Conservation (phyloP, 2,888 invertebrate species). For the Drosophila limbata region DNA sequence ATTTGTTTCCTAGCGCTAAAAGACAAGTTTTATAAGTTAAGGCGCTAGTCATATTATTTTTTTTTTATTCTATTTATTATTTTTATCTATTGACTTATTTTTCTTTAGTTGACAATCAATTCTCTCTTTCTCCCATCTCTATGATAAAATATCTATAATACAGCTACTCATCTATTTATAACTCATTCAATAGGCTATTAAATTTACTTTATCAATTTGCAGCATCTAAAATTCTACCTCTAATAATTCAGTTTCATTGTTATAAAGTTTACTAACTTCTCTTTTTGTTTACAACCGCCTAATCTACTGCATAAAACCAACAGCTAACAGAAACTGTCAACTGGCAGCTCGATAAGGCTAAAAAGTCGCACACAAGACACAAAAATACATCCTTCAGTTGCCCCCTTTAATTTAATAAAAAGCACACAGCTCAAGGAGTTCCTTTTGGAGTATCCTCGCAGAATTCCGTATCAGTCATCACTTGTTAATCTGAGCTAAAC, state of each 20-base stretch:
- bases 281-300: not conserved
- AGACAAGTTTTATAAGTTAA: no score
- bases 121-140: no score
- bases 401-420: constrained; percentile 60
- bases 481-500: constrained; percentile 78
- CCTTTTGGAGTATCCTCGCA: constrained; percentile 26
- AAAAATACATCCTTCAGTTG: constrained; percentile 3
- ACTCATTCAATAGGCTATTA: no score
- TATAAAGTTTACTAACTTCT: not conserved
- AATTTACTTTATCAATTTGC: not conserved
- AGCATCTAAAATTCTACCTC: not conserved
- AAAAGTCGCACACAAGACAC: not conserved
- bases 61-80: no score
- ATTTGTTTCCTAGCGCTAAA: no score
- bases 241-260: not conserved
- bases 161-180: no score
- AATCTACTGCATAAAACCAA: constrained; percentile 16
- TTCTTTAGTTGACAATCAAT: no score
- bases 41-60: no score
- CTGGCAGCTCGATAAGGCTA: constrained; percentile 15
- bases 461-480: constrained; percentile 65
- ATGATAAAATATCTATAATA: no score
- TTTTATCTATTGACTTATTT: no score
- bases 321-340: constrained; percentile 32
- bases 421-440: constrained; percentile 44